These are phyloP conservation scores for Limenitis arthemis DNA, from an alignment of 2,888 invertebrate genomes.

Conservation along the genomic window DNA sequence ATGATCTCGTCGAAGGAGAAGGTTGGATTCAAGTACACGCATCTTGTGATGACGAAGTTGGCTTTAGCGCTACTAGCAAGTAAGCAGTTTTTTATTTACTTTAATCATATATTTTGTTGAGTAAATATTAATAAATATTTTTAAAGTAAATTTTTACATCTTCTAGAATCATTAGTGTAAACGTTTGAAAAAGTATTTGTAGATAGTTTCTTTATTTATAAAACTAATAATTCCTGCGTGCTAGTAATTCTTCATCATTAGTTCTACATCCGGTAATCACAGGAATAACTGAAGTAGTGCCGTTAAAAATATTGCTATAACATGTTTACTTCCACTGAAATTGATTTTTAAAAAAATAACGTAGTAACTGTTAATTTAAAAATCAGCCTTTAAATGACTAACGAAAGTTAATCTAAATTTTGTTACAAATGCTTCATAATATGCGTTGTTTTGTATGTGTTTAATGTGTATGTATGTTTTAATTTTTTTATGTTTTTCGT, in stretches of 20 bases:
- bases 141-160: background rate
- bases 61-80: conserved; percentile 83
- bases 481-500: too few relatives aligned
- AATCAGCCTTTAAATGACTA: too few relatives aligned
- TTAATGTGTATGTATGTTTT: too few relatives aligned
- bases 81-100: conserved; percentile 55
- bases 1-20: conserved; percentile 90
- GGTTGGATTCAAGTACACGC: conserved; percentile 83
- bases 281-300: background rate
- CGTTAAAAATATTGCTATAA: too few relatives aligned
- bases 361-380: too few relatives aligned
- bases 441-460: too few relatives aligned
- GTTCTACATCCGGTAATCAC: conserved; percentile 1
- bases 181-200: background rate
- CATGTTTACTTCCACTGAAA: too few relatives aligned
- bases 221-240: background rate
- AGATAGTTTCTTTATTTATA: background rate
- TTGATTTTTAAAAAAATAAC: too few relatives aligned
- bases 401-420: too few relatives aligned
- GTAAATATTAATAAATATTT: background rate
- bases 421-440: too few relatives aligned
- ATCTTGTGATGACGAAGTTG: conserved; percentile 84
- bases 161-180: background rate
- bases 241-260: conserved; percentile 1
- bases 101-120: background rate